Conservation (phyloP, 2,888 invertebrate species). For the Zaprionus lineosus region DNA sequence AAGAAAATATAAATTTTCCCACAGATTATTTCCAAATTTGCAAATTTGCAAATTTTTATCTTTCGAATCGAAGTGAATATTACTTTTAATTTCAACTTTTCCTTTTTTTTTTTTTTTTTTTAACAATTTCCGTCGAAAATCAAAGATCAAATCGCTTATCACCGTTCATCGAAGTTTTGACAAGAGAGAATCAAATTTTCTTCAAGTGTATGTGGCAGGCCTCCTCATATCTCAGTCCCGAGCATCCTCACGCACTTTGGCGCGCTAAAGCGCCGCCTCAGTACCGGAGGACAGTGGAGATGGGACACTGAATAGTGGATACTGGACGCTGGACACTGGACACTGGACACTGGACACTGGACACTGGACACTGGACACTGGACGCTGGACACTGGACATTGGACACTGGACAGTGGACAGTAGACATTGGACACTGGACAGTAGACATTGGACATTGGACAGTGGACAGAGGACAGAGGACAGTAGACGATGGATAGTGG, state of each 20-base stretch:
- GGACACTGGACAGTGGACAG: no score
- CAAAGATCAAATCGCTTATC: no score
- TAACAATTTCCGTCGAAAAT: neutral
- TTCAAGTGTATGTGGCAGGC: constrained; percentile 23
- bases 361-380: constrained; percentile 12
- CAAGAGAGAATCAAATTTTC: constrained; percentile 30
- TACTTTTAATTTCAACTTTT: no score
- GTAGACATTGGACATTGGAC: neutral
- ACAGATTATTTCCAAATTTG: no score
- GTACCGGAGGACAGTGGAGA: no score
- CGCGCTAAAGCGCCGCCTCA: constrained; percentile 57
- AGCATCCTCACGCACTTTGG: constrained; percentile 66
- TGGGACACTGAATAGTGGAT: constrained; percentile 36
- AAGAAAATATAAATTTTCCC: no score
- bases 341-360: neutral
- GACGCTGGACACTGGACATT: constrained; percentile 8
- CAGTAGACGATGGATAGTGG: constrained; percentile 17
- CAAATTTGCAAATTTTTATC: no score
- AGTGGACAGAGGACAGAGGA: constrained; percentile 3
- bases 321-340: constrained; percentile 10
- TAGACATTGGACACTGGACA: neutral
- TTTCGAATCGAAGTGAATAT: no score
- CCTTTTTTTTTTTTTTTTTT: constrained; percentile 11
- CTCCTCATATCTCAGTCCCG: constrained; percentile 32
- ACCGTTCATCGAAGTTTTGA: constrained; percentile 20